These are phyloP conservation scores for Dolomedes plantarius DNA, from an alignment of 2,888 invertebrate species.

Conservation along the genomic window DNA sequence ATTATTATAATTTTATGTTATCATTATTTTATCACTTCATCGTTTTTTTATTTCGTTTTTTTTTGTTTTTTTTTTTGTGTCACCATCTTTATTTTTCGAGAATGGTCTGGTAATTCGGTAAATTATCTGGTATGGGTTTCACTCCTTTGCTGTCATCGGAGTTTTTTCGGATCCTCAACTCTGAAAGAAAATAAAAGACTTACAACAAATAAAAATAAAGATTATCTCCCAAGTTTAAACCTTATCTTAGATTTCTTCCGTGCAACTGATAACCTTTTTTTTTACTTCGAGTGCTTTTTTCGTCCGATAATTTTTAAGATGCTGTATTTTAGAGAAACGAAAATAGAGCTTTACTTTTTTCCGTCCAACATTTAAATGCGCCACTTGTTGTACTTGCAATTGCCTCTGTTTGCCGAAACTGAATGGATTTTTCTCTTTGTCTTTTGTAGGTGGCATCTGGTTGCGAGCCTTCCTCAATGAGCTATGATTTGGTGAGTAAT, in stretches of 20 bases:
- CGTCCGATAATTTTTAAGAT: neutral
- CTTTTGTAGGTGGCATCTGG: conserved; percentile 55
- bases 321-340: neutral
- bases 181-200: no score
- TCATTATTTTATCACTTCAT: no score
- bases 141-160: no score
- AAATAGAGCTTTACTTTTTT: neutral
- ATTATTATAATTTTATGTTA: no score
- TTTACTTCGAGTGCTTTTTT: neutral
- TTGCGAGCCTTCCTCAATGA: conserved; percentile 50
- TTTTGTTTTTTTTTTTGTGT: no score
- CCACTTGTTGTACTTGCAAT: no score
- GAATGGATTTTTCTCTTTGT: conserved; percentile 24
- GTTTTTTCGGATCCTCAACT: no score
- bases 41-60: no score
- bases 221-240: neutral
- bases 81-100: no score
- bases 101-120: no score
- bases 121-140: no score
- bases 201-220: neutral
- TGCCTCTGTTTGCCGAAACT: neutral
- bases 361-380: neutral
- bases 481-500: conserved; percentile 63
- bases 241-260: neutral
- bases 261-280: neutral